These are phyloP conservation scores for Larimichthys crocea DNA, from an alignment of 2,113 vertebrate species.

Conservation along the genomic window DNA sequence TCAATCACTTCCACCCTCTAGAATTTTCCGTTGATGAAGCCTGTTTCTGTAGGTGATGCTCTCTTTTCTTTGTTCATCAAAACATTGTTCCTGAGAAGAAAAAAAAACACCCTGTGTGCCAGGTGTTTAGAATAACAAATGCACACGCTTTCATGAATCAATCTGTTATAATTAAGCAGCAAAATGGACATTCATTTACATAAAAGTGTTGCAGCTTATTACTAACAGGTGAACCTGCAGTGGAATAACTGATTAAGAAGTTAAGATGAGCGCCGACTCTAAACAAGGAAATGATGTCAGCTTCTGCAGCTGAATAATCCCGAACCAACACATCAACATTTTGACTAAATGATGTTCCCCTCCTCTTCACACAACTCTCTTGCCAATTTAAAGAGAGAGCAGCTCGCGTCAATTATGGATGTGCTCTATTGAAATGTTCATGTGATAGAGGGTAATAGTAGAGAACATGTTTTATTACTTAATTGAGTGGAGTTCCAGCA, in stretches of 20 bases:
- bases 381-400: constrained; percentile 68
- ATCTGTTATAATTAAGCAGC: constrained; percentile 17
- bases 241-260: not conserved
- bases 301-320: constrained; percentile 29
- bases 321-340: constrained; percentile 38
- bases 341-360: constrained; percentile 60
- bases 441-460: constrained; percentile 70
- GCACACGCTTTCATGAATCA: not conserved
- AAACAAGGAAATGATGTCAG: constrained; percentile 27
- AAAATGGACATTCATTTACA: constrained; percentile 34
- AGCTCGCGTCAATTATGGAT: constrained; percentile 68
- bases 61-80: constrained; percentile 3
- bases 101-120: not conserved
- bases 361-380: constrained; percentile 54
- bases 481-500: constrained; percentile 79
- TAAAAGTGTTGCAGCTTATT: constrained; percentile 32
- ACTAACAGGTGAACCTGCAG: constrained; percentile 13
- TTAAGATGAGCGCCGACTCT: not conserved
- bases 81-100: not conserved
- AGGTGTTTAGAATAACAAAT: constrained; percentile 25
- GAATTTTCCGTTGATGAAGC: not conserved
- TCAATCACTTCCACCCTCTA: not conserved
- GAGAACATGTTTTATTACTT: constrained; percentile 78
- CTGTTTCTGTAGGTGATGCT: not conserved
- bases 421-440: constrained; percentile 70